phyloP scores from a whole-genome alignment of 2,113 vertebrate genomes.

The Dipodomys merriami region DNA sequence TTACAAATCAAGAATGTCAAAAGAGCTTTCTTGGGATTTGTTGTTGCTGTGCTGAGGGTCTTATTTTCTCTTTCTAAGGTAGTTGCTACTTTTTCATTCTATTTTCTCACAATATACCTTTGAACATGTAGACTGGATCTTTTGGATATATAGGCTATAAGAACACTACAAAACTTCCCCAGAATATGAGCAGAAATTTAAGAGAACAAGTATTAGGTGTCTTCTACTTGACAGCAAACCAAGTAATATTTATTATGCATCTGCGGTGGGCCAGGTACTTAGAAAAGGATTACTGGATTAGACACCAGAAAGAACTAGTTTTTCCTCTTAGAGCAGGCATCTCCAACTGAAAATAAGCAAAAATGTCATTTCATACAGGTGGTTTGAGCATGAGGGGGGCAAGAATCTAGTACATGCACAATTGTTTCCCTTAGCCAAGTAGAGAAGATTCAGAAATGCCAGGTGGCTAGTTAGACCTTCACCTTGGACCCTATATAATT shows the following conservation, averaged over 20 bases:
- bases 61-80: neutral
- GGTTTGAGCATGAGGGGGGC: neutral
- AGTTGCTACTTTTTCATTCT: constrained; percentile 10
- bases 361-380: neutral
- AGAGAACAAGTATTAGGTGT: neutral
- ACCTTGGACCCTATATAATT: neutral
- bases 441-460: neutral
- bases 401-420: neutral
- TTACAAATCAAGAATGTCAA: neutral
- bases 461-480: neutral
- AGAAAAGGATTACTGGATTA: neutral
- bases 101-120: neutral
- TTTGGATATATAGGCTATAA: neutral
- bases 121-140: neutral
- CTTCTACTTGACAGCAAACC: neutral
- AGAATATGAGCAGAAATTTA: neutral
- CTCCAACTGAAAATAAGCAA: neutral
- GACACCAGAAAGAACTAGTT: neutral
- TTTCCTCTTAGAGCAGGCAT: neutral
- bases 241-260: neutral
- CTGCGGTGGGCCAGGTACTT: neutral
- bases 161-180: neutral
- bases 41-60: too few relatives aligned
- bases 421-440: neutral
- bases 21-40: neutral